Conservation (phyloP, 2,797 vertebrate genomes). For the Argya squamiceps region DNA sequence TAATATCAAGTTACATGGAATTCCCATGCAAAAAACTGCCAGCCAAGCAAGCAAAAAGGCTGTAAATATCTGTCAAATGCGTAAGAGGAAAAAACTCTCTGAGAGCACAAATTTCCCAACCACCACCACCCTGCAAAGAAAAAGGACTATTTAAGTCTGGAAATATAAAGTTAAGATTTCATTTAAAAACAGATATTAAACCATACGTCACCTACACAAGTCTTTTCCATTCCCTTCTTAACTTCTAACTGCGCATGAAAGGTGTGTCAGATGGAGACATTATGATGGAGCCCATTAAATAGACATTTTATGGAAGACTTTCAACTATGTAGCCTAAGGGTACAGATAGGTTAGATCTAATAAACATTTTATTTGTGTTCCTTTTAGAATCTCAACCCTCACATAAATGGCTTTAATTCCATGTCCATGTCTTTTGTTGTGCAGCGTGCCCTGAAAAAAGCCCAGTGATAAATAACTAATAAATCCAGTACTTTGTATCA, state of each 20-base stretch:
- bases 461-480: background rate
- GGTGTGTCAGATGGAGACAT: slow-evolving; percentile 20
- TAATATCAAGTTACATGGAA: slow-evolving; percentile 38
- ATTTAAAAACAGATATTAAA: slow-evolving; percentile 64
- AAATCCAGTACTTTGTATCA: background rate
- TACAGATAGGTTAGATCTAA: background rate
- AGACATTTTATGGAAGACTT: slow-evolving; percentile 10
- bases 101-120: slow-evolving; percentile 33
- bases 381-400: background rate
- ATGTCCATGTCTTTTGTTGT: background rate
- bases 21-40: slow-evolving; percentile 33
- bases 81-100: slow-evolving; percentile 46
- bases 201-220: slow-evolving; percentile 18
- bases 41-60: slow-evolving; percentile 26
- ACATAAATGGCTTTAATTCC: background rate
- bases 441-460: background rate
- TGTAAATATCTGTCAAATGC: slow-evolving; percentile 55
- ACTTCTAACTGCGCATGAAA: background rate
- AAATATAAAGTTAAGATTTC: slow-evolving; percentile 60
- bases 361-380: background rate
- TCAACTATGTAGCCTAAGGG: background rate
- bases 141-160: slow-evolving; percentile 23
- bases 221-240: slow-evolving; percentile 58
- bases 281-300: background rate
- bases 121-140: slow-evolving; percentile 14